Evolutionary conservation across 64 coral and sea anemone species (phyloP), one percentile per base, ranked within the genome.

Genomic region (Actinia tenebrosa): DNA sequence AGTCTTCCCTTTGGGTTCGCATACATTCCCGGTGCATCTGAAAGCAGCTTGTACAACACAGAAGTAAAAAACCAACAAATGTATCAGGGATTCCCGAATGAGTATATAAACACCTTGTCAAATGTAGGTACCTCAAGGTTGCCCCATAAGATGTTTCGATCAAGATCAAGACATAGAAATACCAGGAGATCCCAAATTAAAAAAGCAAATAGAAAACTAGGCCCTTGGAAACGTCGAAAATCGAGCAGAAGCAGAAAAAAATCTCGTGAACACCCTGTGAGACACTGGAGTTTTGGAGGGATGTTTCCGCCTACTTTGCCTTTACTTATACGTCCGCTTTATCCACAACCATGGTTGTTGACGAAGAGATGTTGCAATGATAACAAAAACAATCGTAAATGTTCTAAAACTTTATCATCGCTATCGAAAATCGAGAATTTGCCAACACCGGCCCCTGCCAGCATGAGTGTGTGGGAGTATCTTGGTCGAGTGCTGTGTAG

Each of bases 401-500:
- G 44, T 22, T 25, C 79, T 30, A 75, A 75, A 81, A 81, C 16
- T 52, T 18, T 45, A 81, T 50, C 16, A 53, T 50, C 46, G 22
- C 45, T 45, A 22, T 52, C 44, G 14, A 45, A 81, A 50, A 81
- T 53, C 17, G 17, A 22, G 5, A 15, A 16, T 20, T 20, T 50
- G 18, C 43, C 79, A 50, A 81, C 79, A 16, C 45, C 79, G 3
- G 45, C 79, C 16, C 79, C 79, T 37, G 13, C 4, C 6, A 81
- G 45, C 37, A 85, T 85, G 53, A 72, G 90, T 16, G 90, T 87
- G 60, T 92, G 90, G 90, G 90, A 87, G 19, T 92, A 87, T 46
- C 54, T 92, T 37, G 90, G 90, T 25, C 78, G 64, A 75, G 90
- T 92, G 16, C 45, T 92, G 77, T 87, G 85, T 78, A 92, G 90